Conservation (phyloP, 2,888 invertebrate genomes). For the Dolichopus griseipennis region DNA sequence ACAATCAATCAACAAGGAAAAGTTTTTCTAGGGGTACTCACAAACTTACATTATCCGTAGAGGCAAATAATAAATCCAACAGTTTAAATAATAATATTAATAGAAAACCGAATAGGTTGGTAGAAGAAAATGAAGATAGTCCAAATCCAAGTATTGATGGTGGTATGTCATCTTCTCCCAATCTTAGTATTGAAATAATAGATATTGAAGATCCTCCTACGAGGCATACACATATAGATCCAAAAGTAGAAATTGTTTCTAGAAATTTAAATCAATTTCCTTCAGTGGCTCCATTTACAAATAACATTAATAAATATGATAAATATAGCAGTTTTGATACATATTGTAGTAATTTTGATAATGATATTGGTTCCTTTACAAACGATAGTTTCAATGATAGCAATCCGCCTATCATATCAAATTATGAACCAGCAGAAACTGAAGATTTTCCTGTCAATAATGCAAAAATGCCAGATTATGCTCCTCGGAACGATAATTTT, state of each 20-base stretch:
- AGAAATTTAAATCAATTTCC: conserved; percentile 22
- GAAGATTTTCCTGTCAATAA: conserved; percentile 43
- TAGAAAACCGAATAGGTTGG: conserved; percentile 12
- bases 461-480: conserved; percentile 31
- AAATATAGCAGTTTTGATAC: conserved; percentile 22
- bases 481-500: conserved; percentile 18
- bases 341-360: conserved; percentile 31
- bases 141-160: conserved; percentile 25
- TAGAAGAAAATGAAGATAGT: conserved; percentile 37
- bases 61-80: conserved; percentile 21
- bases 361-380: conserved; percentile 20
- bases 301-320: conserved; percentile 32
- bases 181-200: conserved; percentile 41
- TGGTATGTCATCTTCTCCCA: conserved; percentile 37
- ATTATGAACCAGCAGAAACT: conserved; percentile 40
- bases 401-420: conserved; percentile 37
- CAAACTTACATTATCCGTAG: conserved; percentile 38
- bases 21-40: conserved; percentile 53
- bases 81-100: neutral
- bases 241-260: conserved; percentile 7
- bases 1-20: conserved; percentile 59
- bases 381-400: conserved; percentile 31
- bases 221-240: conserved; percentile 13
- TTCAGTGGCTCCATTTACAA: conserved; percentile 23
- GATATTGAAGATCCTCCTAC: conserved; percentile 29